These are phyloP conservation scores for Callyntrura sp. DNA, from an alignment of 2,888 invertebrate species.

Conservation along the genomic window DNA sequence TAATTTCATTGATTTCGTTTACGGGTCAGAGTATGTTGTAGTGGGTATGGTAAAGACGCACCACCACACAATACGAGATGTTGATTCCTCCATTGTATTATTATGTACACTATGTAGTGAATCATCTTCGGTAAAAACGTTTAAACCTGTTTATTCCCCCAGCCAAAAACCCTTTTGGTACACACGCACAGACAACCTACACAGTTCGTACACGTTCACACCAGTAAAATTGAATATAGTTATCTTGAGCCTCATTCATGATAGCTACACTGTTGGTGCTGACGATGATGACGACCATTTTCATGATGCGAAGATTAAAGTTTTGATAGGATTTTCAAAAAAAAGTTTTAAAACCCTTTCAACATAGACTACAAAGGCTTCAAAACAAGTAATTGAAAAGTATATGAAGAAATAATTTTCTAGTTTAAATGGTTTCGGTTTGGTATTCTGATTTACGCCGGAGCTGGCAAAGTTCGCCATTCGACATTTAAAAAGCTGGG, in stretches of 20 bases:
- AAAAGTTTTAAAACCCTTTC: too few species aligned
- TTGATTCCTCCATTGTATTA: background rate
- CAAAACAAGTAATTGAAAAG: background rate
- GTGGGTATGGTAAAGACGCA: background rate
- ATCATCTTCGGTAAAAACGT: background rate
- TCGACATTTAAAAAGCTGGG: too few species aligned
- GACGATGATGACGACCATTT: too few species aligned
- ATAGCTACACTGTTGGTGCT: too few species aligned
- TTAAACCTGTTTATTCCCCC: conserved; percentile 36
- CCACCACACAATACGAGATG: too few species aligned
- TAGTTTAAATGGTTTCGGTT: too few species aligned
- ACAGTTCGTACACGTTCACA: background rate
- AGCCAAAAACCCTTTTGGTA: background rate
- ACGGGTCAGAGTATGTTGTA: background rate
- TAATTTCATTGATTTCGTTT: conserved; percentile 61
- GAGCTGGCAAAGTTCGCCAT: background rate
- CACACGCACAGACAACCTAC: background rate
- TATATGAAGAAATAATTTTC: background rate
- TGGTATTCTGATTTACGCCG: too few species aligned
- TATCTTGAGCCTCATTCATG: too few species aligned
- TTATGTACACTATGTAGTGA: background rate
- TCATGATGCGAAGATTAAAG: too few species aligned
- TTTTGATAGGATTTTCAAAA: too few species aligned
- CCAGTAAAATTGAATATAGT: too few species aligned
- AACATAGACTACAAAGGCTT: background rate